Evolutionary conservation across 2,113 vertebrate genomes (phyloP), one percentile per base, ranked within the genome.

Genomic region (Carassius auratus): DNA sequence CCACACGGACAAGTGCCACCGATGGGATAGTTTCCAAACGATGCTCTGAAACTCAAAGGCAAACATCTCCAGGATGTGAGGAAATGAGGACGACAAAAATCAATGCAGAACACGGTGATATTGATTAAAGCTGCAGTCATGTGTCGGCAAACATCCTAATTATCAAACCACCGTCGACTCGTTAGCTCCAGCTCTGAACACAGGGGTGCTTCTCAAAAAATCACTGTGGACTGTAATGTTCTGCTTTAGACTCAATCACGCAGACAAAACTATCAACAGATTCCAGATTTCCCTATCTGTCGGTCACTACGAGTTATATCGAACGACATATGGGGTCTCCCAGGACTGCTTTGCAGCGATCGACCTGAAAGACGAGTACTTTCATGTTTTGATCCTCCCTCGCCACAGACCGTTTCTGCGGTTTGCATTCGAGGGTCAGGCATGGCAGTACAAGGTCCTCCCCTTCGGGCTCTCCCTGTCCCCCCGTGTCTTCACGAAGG

Each of bases 141-240:
- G 81, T 59, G 81, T 73, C 50, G 1, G 50, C 81, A 73, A 73
- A 33, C 81, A 57, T 73, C 66, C 68, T 83, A 83, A 83, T 83
- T 13, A 83, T 55, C 33, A 52, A 81, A 73, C 48, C 68, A 10
- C 38, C 59, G 4, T 48, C 4, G 26, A 17, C 59, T 68, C 38
- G 48, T 26, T 64, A 66, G 42, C 79, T 50, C n/a, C 42, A 66
- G 48, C 14, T n/a, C 61, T 64, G 33, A 80, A 64, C 17, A 23
- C 23, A 36, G 9, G 0, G 21, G 19, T 38, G 68, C 14, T 71
- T 71, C 36, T 38, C 68, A 38, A 48, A 74, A 74, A 73, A 83
- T 74, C 68, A 59, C 3, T 59, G 13, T 1, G 19, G 42, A 69
- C 68, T 0, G 62, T 33, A 36, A 19, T 83, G 64, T 52, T 36